phyloP scores from a whole-genome alignment of 2,113 vertebrate genomes.

The Laticauda laticaudata region DNA sequence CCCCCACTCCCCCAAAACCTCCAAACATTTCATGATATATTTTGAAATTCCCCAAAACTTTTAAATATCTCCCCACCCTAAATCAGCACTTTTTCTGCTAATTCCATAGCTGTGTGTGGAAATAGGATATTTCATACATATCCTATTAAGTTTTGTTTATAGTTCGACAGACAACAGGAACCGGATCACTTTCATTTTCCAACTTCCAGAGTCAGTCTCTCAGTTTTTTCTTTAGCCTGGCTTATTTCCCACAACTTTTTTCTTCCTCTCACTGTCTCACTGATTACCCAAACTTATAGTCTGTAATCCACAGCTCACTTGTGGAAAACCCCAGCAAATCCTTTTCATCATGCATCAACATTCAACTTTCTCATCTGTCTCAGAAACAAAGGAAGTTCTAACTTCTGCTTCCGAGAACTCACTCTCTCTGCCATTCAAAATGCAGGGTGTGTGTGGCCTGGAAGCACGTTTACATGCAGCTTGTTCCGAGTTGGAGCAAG shows the following conservation, averaged over 20 bases:
- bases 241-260: neutral
- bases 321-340: neutral
- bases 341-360: slow-evolving; percentile 16
- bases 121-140: neutral
- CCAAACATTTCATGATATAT: neutral
- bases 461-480: slow-evolving; percentile 13
- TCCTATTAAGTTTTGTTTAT: neutral
- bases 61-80: neutral
- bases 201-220: neutral
- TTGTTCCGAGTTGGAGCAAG: neutral
- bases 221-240: neutral
- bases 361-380: slow-evolving; percentile 17
- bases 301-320: neutral
- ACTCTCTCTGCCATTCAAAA: slow-evolving; percentile 42
- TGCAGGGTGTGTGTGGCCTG: neutral
- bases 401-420: neutral
- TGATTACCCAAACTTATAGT: neutral
- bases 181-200: neutral
- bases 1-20: neutral
- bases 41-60: neutral
- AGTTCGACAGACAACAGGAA: neutral
- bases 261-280: neutral
- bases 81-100: neutral
- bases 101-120: neutral
- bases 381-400: slow-evolving; percentile 19